Conservation (phyloP, 2,888 invertebrate genomes). For the Drosophila subquinaria region DNA sequence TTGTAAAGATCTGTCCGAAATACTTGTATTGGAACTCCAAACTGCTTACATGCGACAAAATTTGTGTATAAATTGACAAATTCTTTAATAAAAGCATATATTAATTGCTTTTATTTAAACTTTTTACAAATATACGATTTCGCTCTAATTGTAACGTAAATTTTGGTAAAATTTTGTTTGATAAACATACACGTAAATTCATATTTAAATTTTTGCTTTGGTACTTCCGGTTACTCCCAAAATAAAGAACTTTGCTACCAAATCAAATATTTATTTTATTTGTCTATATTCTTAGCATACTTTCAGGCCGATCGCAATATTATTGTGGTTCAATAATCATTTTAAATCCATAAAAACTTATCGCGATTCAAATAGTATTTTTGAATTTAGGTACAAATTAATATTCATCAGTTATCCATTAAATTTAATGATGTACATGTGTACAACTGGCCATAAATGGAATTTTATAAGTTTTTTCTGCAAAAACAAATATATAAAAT, state of each 20-base stretch:
- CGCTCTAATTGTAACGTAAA: too few species aligned
- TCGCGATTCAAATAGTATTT: too few species aligned
- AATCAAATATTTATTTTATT: slow-evolving; percentile 8
- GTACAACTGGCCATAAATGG: too few species aligned
- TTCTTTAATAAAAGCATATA: neutral
- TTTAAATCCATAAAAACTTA: neutral
- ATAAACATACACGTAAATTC: neutral
- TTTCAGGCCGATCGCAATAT: slow-evolving; percentile 6
- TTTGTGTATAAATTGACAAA: slow-evolving; percentile 37
- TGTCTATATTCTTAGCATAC: slow-evolving; percentile 13
- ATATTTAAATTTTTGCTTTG: neutral
- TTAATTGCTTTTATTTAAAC: too few species aligned
- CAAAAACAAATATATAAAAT: too few species aligned
- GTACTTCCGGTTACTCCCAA: neutral
- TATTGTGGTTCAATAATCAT: neutral
- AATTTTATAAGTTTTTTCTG: too few species aligned
- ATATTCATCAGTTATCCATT: too few species aligned
- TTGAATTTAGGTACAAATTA: too few species aligned
- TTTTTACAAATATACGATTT: neutral
- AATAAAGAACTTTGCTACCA: neutral
- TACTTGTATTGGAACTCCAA: slow-evolving; percentile 61
- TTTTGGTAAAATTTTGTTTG: neutral
- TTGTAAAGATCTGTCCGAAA: slow-evolving; percentile 57
- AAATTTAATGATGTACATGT: too few species aligned
- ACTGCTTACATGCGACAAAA: slow-evolving; percentile 62